phyloP scores from a whole-genome alignment of 2,113 vertebrate genomes.

The Promerops cafer region DNA sequence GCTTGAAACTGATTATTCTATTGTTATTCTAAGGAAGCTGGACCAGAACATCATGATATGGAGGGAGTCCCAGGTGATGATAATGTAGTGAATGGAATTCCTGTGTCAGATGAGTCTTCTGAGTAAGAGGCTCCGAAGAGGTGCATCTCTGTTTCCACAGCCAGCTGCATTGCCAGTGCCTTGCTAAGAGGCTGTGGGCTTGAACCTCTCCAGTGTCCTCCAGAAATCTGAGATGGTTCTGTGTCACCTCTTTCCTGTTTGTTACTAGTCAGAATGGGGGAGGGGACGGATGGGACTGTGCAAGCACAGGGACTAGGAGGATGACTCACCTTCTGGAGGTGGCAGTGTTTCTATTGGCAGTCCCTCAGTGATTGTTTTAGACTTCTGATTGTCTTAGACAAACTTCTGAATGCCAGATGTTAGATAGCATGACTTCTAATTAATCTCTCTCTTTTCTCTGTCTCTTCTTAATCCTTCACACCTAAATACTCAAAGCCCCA shows the following conservation, averaged over 20 bases:
- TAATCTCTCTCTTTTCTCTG: neutral
- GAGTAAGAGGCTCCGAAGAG: neutral
- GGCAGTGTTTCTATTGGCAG: neutral
- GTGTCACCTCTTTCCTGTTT: neutral
- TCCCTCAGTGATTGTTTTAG: neutral
- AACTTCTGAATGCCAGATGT: neutral
- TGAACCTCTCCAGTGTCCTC: neutral
- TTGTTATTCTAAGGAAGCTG: neutral
- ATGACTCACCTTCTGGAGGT: neutral
- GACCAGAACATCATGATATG: neutral
- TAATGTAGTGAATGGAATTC: neutral
- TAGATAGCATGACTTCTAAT: neutral
- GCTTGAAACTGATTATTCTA: neutral
- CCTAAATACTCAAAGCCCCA: neutral
- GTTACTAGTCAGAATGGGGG: neutral
- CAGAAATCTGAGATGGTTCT: neutral
- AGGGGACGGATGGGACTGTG: rapidly evolving
- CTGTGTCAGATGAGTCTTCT: neutral
- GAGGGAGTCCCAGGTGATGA: neutral
- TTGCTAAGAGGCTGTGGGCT: neutral
- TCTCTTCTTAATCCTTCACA: neutral
- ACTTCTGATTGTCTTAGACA: neutral
- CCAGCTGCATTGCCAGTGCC: neutral
- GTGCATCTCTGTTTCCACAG: neutral
- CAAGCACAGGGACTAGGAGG: neutral